Base-by-base conservation (phyloP, 1,140 invertebrate species). In the Epicauta chinensis region DNA sequence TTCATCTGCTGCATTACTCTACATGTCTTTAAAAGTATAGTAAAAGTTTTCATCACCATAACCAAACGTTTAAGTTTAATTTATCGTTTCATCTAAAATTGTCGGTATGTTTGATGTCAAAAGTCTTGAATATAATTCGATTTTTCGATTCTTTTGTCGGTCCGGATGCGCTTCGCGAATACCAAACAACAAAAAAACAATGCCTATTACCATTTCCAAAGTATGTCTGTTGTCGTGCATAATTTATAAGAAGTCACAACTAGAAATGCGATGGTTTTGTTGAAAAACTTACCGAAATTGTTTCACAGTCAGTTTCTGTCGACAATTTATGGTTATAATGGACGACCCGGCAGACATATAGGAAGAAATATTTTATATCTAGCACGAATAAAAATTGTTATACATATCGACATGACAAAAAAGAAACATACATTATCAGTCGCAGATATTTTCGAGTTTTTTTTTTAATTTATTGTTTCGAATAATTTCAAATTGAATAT, bases 101-200 rank as follows among this genome's bases (percentile, higher is more conserved):
- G 23, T 23, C 45, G 45, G 45, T 29, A 7, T 13, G 15, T 47
- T 47, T 47, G 45, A 47, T 47, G 45, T 47, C 15, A 35, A 23
- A 3, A 23, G 23, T 23, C 15, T 38, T 47, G 34, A 23, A 37
- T 37, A 47, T 47, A 47, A 47, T 47, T 47, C 35, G 45, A 32
- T 47, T 47, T n/a, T 47, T 47, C 45, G 37, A 16, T 38, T 47
- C 45, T 47, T 47, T 47, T 47, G 45, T 47, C 38, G 35, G 45
- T 23, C 35, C 45, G 45, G 45, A 36, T 36, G 45, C 45, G 35
- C 45, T 47, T 29, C 23, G 14, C 13, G 45, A 47, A 47, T 47
- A 38, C 45, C 35, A 47, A 47, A 47, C 35, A 47, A n/a, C 29
- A 16, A 12, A 47, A 23, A 47, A 47, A 47, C 45, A 47, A 47